Base-by-base conservation (phyloP, 2,113 vertebrate genomes). In the Heloderma charlesbogerti region DNA sequence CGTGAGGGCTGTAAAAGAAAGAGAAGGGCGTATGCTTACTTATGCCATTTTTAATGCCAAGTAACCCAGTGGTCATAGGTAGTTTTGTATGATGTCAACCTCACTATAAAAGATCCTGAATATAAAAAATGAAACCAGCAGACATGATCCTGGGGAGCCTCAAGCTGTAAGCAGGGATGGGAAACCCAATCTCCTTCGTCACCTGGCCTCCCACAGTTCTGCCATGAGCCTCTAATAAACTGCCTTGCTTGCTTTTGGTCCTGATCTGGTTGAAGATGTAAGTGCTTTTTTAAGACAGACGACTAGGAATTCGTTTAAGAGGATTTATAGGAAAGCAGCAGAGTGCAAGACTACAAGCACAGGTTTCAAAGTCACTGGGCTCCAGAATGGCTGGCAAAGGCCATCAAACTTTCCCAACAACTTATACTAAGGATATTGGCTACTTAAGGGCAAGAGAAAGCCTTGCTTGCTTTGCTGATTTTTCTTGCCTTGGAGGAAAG, bases 1-100 rank as follows among this genome's bases (percentile, higher is more conserved):
- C 9, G 79, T 77, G 87, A 13, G 31, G 0, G 0, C 96, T 97
- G 89, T 71, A 60, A 94, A 90, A 94, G 40, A 94, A 94, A 93
- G 45, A 13, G 6, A 12, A 83, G 31, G 4, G 9, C 67, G n/a
- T 72, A 81, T 63, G 7, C 25, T 86, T 63, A 37, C 15, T 45
- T 63, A 31, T 69, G 29, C 4, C 77, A 40, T 3, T 43, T 40
- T 89, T 40, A 66, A 74, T 54, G n/a, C 43, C 34, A 74, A 40
- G 18, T 74, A 16, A 83, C 51, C 18, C 1, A 60, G 12, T 57
- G 31, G 18, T 63, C 31, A 27, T 20, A 4, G 3, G 29, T 72
- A 37, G 22, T 34, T 37, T 2, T 31, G 51, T 22, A 81, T 16
- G 3, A 31, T 31, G 2, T 2, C 18, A 13, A 37, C 13, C 34